Base-by-base conservation (phyloP, 1,140 invertebrate species). In the Eriosoma lanigerum region DNA sequence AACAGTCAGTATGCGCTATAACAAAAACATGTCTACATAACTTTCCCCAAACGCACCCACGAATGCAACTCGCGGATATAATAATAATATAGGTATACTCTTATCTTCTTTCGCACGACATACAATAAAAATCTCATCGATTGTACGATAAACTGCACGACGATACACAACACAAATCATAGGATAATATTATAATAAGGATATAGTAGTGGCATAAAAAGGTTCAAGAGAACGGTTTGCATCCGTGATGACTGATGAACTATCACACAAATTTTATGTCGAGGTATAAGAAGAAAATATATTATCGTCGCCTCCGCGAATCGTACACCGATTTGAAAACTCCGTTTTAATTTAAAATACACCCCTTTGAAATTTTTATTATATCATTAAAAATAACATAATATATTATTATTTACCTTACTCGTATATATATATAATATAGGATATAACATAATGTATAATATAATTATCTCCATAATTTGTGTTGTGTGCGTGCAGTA, bases 41-140 rank as follows among this genome's bases (percentile, higher is more conserved):
- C 68, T 72, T 72, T 72, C 68, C 24, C 68, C 66, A 70, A 70
- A 50, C 32, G 29, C 46, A 26, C 32, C 38, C 21, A 68, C 21
- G 13, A 32, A 32, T 13, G 0, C n/a, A 38, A n/a, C 19, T 12
- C 21, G 1, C 19, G 62, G 9, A 21, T 68, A 17, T 24, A 15
- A 24, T 21, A 4, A 38, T 8, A 38, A 38, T 38, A 38, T 8
- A 8, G 8, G n/a, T 62, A 44, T 62, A 62, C 9, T 48, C 46
- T 24, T 19, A 46, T 24, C 32, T 24, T 17, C 29, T 17, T 8
- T 24, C 4, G 6, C 12, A 68, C 1, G 5, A 46, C 5, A 3
- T 50, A 48, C 44, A 26, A 70, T 26, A 46, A 3, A 46, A 26
- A 48, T 66, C 10, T 44, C 15, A 5, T 24, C 0, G 1, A n/a